Evolutionary conservation across 1,140 invertebrate species (phyloP).

Genomic region (Spodoptera litura): DNA sequence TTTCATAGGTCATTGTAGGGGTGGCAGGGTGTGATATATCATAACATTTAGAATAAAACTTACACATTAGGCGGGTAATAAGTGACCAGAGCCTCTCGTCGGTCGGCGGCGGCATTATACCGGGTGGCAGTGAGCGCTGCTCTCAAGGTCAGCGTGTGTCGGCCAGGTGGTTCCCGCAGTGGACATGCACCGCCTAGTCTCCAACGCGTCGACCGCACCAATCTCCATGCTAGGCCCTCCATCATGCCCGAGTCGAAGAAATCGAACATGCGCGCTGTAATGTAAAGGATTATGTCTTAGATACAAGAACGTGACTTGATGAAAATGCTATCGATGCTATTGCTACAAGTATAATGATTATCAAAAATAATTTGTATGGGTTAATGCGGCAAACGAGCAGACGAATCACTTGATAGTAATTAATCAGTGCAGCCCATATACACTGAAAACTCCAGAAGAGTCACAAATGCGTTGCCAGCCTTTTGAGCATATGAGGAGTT

Average conservation of each 20-base stretch:
- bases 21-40: background rate
- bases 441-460: too few relatives aligned
- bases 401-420: too few relatives aligned
- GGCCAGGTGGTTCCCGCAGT: conserved; percentile 72
- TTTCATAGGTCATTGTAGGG: too few relatives aligned
- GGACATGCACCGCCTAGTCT: conserved; percentile 73
- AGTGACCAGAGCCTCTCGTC: conserved; percentile 74
- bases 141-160: conserved; percentile 76
- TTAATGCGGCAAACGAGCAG: too few relatives aligned
- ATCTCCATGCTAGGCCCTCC: conserved; percentile 91
- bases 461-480: too few relatives aligned
- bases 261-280: conserved; percentile 93
- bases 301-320: background rate
- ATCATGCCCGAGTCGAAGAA: conserved; percentile 95
- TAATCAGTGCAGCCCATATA: too few relatives aligned
- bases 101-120: conserved; percentile 63
- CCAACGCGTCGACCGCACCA: conserved; percentile 74
- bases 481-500: too few relatives aligned
- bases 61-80: conserved; percentile 80
- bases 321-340: background rate
- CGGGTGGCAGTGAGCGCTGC: conserved; percentile 69
- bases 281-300: background rate
- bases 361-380: too few relatives aligned
- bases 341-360: too few relatives aligned
- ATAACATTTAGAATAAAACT: conserved; percentile 50